phyloP scores from a whole-genome alignment of 2,888 invertebrate species.

The Pseudococcus jackbeardsleyi region DNA sequence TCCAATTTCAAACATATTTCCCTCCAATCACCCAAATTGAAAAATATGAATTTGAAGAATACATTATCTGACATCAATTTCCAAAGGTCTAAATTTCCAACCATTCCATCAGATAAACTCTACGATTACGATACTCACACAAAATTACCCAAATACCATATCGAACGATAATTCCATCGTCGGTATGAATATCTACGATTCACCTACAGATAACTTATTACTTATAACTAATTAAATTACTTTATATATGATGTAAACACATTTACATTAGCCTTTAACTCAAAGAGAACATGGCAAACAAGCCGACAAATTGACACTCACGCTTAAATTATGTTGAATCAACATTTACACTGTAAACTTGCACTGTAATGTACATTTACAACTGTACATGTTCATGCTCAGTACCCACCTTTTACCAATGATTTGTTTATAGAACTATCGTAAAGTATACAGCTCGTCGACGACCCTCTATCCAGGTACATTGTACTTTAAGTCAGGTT shows the following conservation, averaged over 20 bases:
- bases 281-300: slow-evolving; percentile 50
- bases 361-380: not conserved
- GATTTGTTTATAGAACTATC: slow-evolving; percentile 23
- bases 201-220: not conserved
- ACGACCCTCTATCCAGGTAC: not conserved
- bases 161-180: not conserved
- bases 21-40: too few relatives aligned
- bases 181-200: not conserved
- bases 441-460: not conserved
- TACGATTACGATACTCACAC: not conserved
- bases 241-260: slow-evolving; percentile 34
- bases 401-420: slow-evolving; percentile 21
- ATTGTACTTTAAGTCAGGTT: slow-evolving; percentile 1
- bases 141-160: slow-evolving; percentile 22
- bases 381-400: not conserved
- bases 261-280: slow-evolving; percentile 45
- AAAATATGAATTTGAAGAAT: too few relatives aligned
- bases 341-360: slow-evolving; percentile 54
- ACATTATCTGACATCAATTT: not conserved
- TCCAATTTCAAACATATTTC: too few relatives aligned
- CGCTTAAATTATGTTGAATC: slow-evolving; percentile 52
- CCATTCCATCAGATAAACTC: not conserved
- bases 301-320: slow-evolving; percentile 53
- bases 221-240: slow-evolving; percentile 46
- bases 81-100: slow-evolving; percentile 16